Evolutionary conservation across 2,113 vertebrate species (phyloP).

Genomic region (Capra hircus): DNA sequence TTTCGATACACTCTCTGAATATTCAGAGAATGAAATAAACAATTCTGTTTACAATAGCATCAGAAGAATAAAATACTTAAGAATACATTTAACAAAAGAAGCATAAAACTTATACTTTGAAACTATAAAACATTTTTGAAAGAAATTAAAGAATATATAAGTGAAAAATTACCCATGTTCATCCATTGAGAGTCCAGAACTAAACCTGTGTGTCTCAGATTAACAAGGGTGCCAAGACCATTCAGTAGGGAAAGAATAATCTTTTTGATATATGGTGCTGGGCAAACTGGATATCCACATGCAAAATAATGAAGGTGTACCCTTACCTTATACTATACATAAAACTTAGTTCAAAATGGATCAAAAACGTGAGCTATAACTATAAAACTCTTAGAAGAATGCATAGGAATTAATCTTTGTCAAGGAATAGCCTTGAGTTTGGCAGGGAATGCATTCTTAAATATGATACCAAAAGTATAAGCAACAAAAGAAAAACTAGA

Average conservation of each 20-base stretch:
- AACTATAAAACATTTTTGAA: constrained; percentile 19
- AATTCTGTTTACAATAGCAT: not conserved
- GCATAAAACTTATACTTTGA: not conserved
- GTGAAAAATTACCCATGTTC: not conserved
- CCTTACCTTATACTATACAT: not conserved
- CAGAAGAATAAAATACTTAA: not conserved
- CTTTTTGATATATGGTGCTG: not conserved
- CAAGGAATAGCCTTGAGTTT: not conserved
- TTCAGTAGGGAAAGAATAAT: not conserved
- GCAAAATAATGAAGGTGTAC: not conserved
- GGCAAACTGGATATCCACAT: not conserved
- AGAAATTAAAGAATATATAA: not conserved
- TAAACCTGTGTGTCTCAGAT: not conserved
- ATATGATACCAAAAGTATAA: not conserved
- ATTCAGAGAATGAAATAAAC: not conserved
- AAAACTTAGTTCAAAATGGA: not conserved
- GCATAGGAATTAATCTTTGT: not conserved
- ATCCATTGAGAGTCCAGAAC: not conserved
- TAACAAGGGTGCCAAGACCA: not conserved
- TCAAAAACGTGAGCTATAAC: not conserved
- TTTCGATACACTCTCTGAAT: not conserved
- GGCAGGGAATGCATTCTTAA: not conserved
- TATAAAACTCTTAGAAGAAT: not conserved
- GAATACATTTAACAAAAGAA: constrained; percentile 14
- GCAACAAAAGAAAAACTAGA: not conserved